Base-by-base conservation (phyloP, 2,797 vertebrate species). In the Myotis vivesi region DNA sequence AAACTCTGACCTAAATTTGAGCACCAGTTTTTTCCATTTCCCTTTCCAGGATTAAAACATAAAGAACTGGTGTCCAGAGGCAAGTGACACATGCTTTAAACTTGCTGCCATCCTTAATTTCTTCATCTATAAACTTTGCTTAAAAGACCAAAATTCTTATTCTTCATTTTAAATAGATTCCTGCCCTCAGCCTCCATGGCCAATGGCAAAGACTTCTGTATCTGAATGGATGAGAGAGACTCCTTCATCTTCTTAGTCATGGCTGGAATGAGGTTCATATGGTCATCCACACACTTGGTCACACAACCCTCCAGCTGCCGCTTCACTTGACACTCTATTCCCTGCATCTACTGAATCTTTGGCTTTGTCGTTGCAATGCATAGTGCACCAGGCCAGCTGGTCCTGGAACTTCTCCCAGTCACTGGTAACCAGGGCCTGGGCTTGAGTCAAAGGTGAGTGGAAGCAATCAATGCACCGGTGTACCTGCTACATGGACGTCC, bases 391-490 rank as follows among this genome's bases (percentile, higher is more conserved):
- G 73, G 98, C 97, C 94, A 99, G 98, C 30, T 99, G 99, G 92
- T 99, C 98, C 99, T 99, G 95, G 53, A 55, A 55, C 19, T 6
- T 55, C 20, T 55, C 8, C 53, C 20, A 55, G 20, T 53, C 19
- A 2, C 23, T 59, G 57, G 57, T 59, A 59, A 28, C 10, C 57
- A 12, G 57, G 23, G 9, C 23, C 57, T 59, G 57, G 23, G 57
- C 11, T 59, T 28, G 57, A 28, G 57, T 25, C 57, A 59, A 28
- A 25, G 23, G 20, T 55, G 53, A 3, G 10, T 59, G 57, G 57
- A 25, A 99, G 89, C 98, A 98, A 30, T 99, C 99, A 20, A 99
- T 99, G 95, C 99, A 99, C n/a, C 98, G 98, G 96, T 99, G 99
- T n/a, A 99, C 99, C 96, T 99, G 98, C 69, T 98, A 97, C 99